A percentile compares a stretch with the other conserved stretches of the same genome.
Evolutionary conservation across 2,888 invertebrate species (phyloP).

Genomic region (Tetragonula carbonaria): DNA sequence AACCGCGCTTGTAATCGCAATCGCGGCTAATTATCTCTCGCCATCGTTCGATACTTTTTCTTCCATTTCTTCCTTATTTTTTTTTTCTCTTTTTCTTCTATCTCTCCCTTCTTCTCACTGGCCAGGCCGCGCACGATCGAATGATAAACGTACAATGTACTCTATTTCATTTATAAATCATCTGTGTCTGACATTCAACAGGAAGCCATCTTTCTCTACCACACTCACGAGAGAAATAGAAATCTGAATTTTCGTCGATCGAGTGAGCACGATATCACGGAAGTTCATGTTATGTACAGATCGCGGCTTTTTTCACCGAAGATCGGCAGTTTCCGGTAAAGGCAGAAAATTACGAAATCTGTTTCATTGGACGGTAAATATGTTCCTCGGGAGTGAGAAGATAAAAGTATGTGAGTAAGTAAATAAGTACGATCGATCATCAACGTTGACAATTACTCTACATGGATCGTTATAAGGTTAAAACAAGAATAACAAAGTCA

Average conservation of each 20-base stretch:
- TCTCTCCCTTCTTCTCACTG: neutral
- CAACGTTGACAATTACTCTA: too few relatives aligned
- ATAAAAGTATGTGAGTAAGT: too few relatives aligned
- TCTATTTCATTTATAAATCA: neutral
- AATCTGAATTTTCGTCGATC: neutral
- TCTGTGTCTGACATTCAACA: neutral
- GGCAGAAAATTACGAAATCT: too few relatives aligned
- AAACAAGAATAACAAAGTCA: too few relatives aligned
- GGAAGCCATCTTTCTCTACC: neutral
- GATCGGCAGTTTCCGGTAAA: too few relatives aligned
- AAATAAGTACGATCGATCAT: too few relatives aligned
- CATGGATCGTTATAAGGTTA: too few relatives aligned
- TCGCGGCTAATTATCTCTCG: slow-evolving; percentile 45
- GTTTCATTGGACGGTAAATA: too few relatives aligned
- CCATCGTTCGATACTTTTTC: slow-evolving; percentile 24
- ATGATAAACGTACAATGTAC: slow-evolving; percentile 22
- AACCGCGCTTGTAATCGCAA: slow-evolving; percentile 18
- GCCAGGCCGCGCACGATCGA: neutral
- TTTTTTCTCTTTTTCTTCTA: neutral
- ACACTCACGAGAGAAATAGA: neutral
- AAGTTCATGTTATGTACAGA: too few relatives aligned
- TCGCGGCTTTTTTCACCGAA: too few relatives aligned
- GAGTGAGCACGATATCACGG: too few relatives aligned
- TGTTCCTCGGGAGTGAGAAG: too few relatives aligned
- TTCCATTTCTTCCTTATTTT: neutral